phyloP scores from a whole-genome alignment of 2,888 invertebrate genomes.

The Margaritifera margaritifera region DNA sequence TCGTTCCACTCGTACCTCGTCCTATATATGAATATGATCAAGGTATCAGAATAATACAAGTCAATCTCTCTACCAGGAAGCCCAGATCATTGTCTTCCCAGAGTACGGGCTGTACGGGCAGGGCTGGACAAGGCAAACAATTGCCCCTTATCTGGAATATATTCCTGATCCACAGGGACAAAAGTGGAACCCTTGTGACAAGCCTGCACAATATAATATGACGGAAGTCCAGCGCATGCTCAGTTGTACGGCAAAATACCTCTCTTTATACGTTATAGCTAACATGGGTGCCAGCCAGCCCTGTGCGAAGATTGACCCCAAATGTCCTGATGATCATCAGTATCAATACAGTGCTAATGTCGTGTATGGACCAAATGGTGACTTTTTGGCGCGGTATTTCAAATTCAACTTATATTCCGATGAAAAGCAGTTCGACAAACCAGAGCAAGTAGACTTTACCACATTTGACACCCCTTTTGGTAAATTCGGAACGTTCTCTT shows the following conservation, averaged over 20 bases:
- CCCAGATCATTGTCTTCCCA: slow-evolving; percentile 87
- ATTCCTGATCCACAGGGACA: slow-evolving; percentile 22
- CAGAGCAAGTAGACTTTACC: slow-evolving; percentile 36
- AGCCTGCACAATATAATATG: neutral
- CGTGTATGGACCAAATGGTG: slow-evolving; percentile 25
- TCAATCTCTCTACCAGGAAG: slow-evolving; percentile 73
- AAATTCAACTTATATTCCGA: slow-evolving; percentile 75
- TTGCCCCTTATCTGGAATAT: slow-evolving; percentile 32
- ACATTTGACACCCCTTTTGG: slow-evolving; percentile 54
- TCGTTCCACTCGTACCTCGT: too few species aligned
- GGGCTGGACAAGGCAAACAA: slow-evolving; percentile 22
- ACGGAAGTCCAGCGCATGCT: slow-evolving; percentile 24
- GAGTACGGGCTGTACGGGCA: slow-evolving; percentile 76
- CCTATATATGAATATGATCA: too few species aligned
- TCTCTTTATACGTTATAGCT: slow-evolving; percentile 31
- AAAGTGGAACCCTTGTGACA: slow-evolving; percentile 47
- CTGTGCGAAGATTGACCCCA: slow-evolving; percentile 10
- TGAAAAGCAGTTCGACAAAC: slow-evolving; percentile 68
- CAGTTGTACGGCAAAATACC: slow-evolving; percentile 32
- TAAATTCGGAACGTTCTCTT: slow-evolving; percentile 81
- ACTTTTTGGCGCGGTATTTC: slow-evolving; percentile 74
- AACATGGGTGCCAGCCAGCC: slow-evolving; percentile 30
- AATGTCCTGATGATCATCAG: slow-evolving; percentile 21
- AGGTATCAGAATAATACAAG: too few species aligned
- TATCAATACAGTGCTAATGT: slow-evolving; percentile 30